Evolutionary conservation across 2,113 vertebrate species (phyloP), one percentile per base, ranked within the genome.

Genomic region (Ammospiza nelsoni): DNA sequence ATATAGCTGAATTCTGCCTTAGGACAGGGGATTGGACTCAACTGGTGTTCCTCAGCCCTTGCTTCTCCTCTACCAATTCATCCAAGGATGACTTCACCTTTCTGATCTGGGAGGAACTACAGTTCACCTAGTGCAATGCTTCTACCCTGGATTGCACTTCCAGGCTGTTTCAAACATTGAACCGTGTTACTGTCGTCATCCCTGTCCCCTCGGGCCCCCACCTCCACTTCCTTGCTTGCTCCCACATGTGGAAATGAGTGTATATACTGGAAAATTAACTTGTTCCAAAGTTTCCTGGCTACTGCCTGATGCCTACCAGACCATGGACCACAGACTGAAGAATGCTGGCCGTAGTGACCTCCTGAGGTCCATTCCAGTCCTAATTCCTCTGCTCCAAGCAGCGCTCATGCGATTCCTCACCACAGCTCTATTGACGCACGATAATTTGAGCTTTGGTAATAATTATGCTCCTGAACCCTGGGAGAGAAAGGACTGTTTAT

Each of bases 1-100:
- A 93, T 75, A 74, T 91, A 93, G 65, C 59, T 71, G 76, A 96
- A 89, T 93, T 85, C 68, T 96, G 94, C 94, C 86, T 90, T 78
- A 94, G 94, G 91, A 93, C 51, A 85, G 22, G 51, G 63, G 88
- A 78, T 92, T 94, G 84, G 91, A 93, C 73, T 93, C 65, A 84
- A 93, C 35, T 67, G 59, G 33, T 94, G 81, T 27, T 92, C 39
- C 51, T 78, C 67, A 90, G 80, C 55, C 39, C 24, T 67, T 81
- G 48, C 24, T 86, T 87, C 71, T 94, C 55, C 27, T 77, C 55
- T 87, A 44, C 29, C 41, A 84, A 11, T 71, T 84, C 49, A 81
- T 94, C 91, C 91, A 94, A 94, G 86, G 73, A 84, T 96, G 96
- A 97, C 84, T 93, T 97, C 89, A 96, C 57, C 80, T 90, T 90